Conservation (phyloP, 2,888 invertebrate genomes). For the Bursaphelenchus okinawaensis region DNA sequence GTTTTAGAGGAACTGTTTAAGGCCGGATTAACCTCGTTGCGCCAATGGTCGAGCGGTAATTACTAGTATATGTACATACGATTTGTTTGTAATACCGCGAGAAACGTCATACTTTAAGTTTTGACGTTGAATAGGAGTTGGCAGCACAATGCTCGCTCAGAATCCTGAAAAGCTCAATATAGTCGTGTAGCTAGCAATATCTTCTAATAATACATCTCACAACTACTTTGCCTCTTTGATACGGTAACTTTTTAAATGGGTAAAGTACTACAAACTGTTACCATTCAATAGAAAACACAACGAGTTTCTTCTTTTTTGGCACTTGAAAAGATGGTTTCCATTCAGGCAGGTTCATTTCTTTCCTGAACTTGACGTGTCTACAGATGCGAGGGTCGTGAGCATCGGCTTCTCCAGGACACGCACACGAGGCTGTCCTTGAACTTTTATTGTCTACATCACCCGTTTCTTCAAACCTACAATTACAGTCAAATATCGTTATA, state of each 20-base stretch:
- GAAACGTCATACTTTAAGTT: too few species aligned
- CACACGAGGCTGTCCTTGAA: slow-evolving; percentile 47
- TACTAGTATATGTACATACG: too few species aligned
- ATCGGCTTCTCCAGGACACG: slow-evolving; percentile 44
- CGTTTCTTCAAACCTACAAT: slow-evolving; percentile 39
- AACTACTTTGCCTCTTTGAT: too few species aligned
- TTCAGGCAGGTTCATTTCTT: slow-evolving; percentile 1
- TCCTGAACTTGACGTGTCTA: slow-evolving; percentile 29
- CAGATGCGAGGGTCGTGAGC: slow-evolving; percentile 32
- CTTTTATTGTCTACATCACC: slow-evolving; percentile 40
- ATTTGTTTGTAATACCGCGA: too few species aligned
- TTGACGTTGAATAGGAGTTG: too few species aligned
- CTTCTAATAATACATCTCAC: too few species aligned
- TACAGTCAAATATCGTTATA: too few species aligned
- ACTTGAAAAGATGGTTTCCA: slow-evolving; percentile 22
- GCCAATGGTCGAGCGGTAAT: too few species aligned
- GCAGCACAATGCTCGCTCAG: background rate
- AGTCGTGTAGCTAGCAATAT: background rate
- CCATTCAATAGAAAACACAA: slow-evolving; percentile 37
- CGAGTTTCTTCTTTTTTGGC: slow-evolving; percentile 18
- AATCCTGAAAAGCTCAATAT: background rate
- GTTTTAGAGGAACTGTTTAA: too few species aligned
- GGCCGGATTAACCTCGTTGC: background rate
- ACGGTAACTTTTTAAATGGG: too few species aligned
- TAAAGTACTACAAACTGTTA: too few species aligned